Base-by-base conservation (phyloP, 2,888 invertebrate genomes). In the Asteroscopus sphinx region DNA sequence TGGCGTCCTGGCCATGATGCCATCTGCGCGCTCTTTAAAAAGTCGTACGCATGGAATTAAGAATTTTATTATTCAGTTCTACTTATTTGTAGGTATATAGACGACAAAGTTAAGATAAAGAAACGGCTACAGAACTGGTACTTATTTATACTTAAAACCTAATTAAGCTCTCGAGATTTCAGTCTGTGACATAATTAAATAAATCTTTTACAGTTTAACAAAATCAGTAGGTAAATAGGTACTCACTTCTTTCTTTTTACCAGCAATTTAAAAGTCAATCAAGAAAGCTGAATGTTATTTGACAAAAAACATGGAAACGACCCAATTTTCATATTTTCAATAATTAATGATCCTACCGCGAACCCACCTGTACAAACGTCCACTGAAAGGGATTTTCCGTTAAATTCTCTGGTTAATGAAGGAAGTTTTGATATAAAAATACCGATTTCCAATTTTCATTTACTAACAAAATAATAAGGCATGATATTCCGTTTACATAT, bases 1-100 rank as follows among this genome's bases (percentile, higher is more conserved):
- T 83, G 77, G 74, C 72, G 42, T 52, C 39, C 48, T 45, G 57
- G 76, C 80, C 75, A 82, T 79, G 81, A 81, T 82, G 74, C 65
- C 79, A 78, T 80, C 73, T 70, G 71, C 62, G 68, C 35, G 65
- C 56, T 74, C 64, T 65, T 79, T 79, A 76, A 75, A 77, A 80
- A 74, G 51, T 59, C 59, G 35, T 54, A 57, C 54, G 26, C 32
- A 44, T n/a, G 16, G n/a, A 42, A 37, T 17, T 13, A 33, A n/a
- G 17, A 35, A 9, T 37, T n/a, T n/a, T n/a, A n/a, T n/a, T 26
- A 28, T 35, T 35, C 13, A 35, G 9, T 35, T 45, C 5, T 13
- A 21, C 33, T 21, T 33, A 9, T 33, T n/a, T 28, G 16, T 15
- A 9, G 12, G 35, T 35, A 3, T 15, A 15, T 8, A 3, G 5